Percentiles rank a stretch among this genome's conserved stretches.
phyloP scores from a whole-genome alignment of 2,888 invertebrate species.

The Ornithoptera priamus region DNA sequence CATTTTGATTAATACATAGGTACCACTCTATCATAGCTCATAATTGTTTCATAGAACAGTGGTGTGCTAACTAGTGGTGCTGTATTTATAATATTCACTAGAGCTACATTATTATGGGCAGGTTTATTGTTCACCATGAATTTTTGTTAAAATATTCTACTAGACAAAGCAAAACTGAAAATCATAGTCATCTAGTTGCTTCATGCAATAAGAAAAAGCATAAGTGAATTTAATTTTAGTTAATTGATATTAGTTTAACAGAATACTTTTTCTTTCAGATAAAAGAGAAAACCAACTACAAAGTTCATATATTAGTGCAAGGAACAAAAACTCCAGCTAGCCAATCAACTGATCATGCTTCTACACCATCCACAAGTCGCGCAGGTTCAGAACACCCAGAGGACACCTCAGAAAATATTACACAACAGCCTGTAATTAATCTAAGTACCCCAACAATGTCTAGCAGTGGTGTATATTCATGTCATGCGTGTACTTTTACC shows the following conservation, averaged over 20 bases:
- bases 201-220: too few relatives aligned
- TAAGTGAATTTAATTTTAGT: too few relatives aligned
- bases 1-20: too few relatives aligned
- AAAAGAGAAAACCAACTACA: conserved; percentile 77
- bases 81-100: too few relatives aligned
- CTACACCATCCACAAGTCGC: conserved; percentile 53
- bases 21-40: too few relatives aligned
- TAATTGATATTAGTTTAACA: not conserved
- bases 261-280: conserved; percentile 53
- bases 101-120: too few relatives aligned
- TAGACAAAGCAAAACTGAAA: too few relatives aligned
- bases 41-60: too few relatives aligned
- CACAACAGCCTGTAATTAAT: conserved; percentile 35
- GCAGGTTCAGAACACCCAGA: conserved; percentile 44
- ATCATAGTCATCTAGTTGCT: too few relatives aligned
- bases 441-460: conserved; percentile 49
- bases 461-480: conserved; percentile 75
- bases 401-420: conserved; percentile 37
- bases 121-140: too few relatives aligned
- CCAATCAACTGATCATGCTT: conserved; percentile 41
- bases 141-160: too few relatives aligned
- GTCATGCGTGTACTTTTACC: conserved; percentile 83
- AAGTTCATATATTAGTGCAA: conserved; percentile 83
- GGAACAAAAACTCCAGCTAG: conserved; percentile 58
- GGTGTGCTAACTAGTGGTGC: too few relatives aligned